phyloP scores from a whole-genome alignment of 2,888 invertebrate species.

The Crepidodera aurea region DNA sequence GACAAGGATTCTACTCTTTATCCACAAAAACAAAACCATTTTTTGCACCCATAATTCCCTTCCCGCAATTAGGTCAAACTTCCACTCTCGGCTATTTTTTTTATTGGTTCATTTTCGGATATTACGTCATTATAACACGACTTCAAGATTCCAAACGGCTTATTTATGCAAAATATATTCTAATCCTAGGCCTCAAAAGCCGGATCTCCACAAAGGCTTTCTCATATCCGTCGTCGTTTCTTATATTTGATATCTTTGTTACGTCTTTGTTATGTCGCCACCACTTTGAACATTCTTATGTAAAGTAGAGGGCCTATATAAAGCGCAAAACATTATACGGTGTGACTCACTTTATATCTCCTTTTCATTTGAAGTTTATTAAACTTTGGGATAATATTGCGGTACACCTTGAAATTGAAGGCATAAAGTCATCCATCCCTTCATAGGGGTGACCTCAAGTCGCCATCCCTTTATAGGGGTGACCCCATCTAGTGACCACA shows the following conservation, averaged over 20 bases:
- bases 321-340: neutral
- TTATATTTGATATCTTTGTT: conserved; percentile 20
- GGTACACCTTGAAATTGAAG: too few relatives aligned
- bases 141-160: conserved; percentile 26
- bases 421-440: too few relatives aligned
- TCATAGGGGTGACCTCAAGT: too few relatives aligned
- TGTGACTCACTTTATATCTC: neutral
- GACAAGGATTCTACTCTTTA: conserved; percentile 2
- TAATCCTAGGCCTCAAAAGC: conserved; percentile 12
- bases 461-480: too few relatives aligned
- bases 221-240: conserved; percentile 13
- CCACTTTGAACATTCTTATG: conserved; percentile 13
- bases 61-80: conserved; percentile 23
- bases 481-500: too few relatives aligned
- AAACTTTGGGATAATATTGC: too few relatives aligned
- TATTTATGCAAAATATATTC: conserved; percentile 35
- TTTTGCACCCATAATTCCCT: neutral
- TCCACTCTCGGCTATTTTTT: conserved; percentile 5
- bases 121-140: conserved; percentile 24
- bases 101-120: conserved; percentile 22
- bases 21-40: conserved; percentile 20
- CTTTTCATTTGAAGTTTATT: too few relatives aligned
- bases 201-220: conserved; percentile 6
- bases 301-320: neutral
- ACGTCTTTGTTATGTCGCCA: conserved; percentile 1